Percentiles rank a stretch among this genome's conserved stretches.
Conservation (phyloP, 1,140 invertebrate species). For the Cherax quadricarinatus region DNA sequence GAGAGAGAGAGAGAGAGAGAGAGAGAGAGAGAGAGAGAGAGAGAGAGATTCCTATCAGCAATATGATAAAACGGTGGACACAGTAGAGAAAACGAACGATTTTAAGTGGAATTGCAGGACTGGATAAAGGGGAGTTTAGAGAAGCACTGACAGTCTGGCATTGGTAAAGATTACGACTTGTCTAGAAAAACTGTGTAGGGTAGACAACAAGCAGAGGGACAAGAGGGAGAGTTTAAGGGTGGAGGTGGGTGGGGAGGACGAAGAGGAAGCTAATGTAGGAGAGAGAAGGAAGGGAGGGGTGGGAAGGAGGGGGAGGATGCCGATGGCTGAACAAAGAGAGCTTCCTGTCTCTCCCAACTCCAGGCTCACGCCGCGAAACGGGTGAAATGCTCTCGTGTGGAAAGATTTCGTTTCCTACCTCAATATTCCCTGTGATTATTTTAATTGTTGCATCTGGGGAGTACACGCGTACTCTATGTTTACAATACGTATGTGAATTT, state of each 20-base stretch:
- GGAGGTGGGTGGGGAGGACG: too few species aligned
- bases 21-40: slow-evolving; percentile 41
- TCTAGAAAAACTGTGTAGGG: too few species aligned
- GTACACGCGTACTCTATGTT: too few species aligned
- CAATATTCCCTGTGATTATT: neutral
- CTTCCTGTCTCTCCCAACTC: slow-evolving; percentile 62
- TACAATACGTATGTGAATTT: too few species aligned
- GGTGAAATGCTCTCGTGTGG: slow-evolving; percentile 16
- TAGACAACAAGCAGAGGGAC: too few species aligned
- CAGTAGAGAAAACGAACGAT: neutral
- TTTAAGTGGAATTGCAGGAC: too few species aligned
- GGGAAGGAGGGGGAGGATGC: slow-evolving; percentile 44
- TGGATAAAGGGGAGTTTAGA: too few species aligned
- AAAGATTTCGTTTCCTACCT: slow-evolving; percentile 25
- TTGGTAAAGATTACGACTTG: too few species aligned
- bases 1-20: slow-evolving; percentile 5
- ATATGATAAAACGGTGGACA: neutral
- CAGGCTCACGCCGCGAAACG: slow-evolving; percentile 22
- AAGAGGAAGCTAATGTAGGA: slow-evolving; percentile 10
- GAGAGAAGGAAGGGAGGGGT: slow-evolving; percentile 7
- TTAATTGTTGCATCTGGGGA: neutral
- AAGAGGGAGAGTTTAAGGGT: too few species aligned
- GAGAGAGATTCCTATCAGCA: neutral
- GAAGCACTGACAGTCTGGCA: too few species aligned
- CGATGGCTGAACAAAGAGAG: slow-evolving; percentile 64